Base-by-base conservation (phyloP, 1,140 invertebrate species). In the Delia radicum region DNA sequence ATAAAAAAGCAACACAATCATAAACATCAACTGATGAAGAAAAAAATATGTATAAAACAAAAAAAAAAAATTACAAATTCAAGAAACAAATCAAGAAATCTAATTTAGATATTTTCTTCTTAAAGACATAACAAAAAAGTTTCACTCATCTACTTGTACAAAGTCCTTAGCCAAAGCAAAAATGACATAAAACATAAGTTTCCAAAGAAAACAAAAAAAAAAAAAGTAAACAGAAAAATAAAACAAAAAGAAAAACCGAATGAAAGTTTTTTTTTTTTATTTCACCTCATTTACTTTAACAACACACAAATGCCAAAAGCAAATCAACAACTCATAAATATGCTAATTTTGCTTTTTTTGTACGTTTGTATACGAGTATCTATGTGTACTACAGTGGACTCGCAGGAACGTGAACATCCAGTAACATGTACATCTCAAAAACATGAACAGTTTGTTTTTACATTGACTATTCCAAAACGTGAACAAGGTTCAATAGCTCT, bases 251-350 rank as follows among this genome's bases (percentile, higher is more conserved):
- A 27, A 46, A 18, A 37, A n/a, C n/a, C n/a, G n/a, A n/a, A n/a
- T n/a, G 42, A 42, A 75, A 75, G 15, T 48, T 73, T 73, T 28
- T 15, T 27, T 42, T 65, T 76, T 78, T 78, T 76, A 74, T 78
- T 75, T 78, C 77, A 78, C 62, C 74, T 78, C 74, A 78, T 78
- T 78, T 78, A 73, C 77, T 46, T 76, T 71, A 73, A 77, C 76
- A 77, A 74, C 29, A 31, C 46, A 67, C 67, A 77, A 77, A 74
- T 71, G 73, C 76, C 76, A 75, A 63, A 63, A 77, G 69, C 73
- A 81, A 79, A 81, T 80, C 76, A 81, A 79, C 76, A 82, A 78
- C 76, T 82, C 74, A 80, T 78, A 84, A 83, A 79, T 82, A 85
- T 85, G 79, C 80, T 79, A 81, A 83, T 85, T 71, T 77, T 79